These are phyloP conservation scores for Gambusia holbrooki DNA, from an alignment of 2,113 vertebrate genomes.

Conservation along the genomic window DNA sequence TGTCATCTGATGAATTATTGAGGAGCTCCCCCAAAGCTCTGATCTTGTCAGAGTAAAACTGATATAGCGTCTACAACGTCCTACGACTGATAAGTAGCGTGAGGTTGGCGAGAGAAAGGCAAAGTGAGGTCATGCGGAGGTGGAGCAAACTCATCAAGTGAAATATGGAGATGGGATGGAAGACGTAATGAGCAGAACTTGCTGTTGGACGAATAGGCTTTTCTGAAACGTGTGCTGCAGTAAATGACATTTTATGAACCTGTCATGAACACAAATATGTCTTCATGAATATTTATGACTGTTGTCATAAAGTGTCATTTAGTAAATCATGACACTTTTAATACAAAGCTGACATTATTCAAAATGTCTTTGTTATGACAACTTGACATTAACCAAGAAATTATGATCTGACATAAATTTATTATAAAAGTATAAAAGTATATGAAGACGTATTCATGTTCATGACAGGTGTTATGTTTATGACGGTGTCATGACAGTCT, in stretches of 20 bases:
- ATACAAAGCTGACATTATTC: too few relatives aligned
- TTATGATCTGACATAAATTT: too few relatives aligned
- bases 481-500: too few relatives aligned
- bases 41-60: conserved; percentile 63
- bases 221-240: neutral
- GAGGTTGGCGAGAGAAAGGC: conserved; percentile 16
- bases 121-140: conserved; percentile 35
- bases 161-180: conserved; percentile 8
- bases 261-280: too few relatives aligned
- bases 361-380: too few relatives aligned
- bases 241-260: neutral
- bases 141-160: conserved; percentile 16
- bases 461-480: too few relatives aligned
- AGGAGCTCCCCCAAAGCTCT: conserved; percentile 55
- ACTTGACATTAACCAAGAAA: too few relatives aligned
- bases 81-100: conserved; percentile 54
- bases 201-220: neutral
- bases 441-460: too few relatives aligned
- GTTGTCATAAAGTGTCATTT: too few relatives aligned
- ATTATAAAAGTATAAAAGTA: too few relatives aligned
- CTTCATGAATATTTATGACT: too few relatives aligned
- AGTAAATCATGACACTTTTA: too few relatives aligned
- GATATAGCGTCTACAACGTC: conserved; percentile 48
- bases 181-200: conserved; percentile 16
- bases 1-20: conserved; percentile 63